Evolutionary conservation across 1,140 invertebrate species (phyloP), one percentile per base, ranked within the genome.

Genomic region (Pollicipes pollicipes): DNA sequence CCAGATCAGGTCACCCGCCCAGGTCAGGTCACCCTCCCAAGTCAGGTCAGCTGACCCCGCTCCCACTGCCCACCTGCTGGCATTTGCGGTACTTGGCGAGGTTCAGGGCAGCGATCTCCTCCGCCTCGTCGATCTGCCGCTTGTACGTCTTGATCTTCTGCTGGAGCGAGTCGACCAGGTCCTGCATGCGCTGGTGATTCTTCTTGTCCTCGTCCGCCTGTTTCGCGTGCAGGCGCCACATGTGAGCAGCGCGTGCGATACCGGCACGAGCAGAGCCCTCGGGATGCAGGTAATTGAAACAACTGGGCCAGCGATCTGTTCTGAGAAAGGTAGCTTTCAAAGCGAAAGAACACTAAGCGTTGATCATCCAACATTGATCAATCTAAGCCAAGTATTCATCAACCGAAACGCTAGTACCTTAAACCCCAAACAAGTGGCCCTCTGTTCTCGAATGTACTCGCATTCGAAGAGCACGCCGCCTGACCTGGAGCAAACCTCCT

Each of bases 101-200:
- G 75, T 85, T 86, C 64, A 84, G 77, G 74, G 83, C 83, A 75
- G 85, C 83, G 72, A 85, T 81, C 76, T 85, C 84, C 76, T 85
- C 85, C 73, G 85, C 83, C 76, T 86, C 84, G 73, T 86, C 85
- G 35, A 86, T 82, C 78, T 85, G 84, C 72, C 83, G 78, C 78
- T 85, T 85, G 79, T 85, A 86, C n/a, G 79, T 79, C 75, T 84
- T 85, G 76, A 86, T 83, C 78, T 87, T 86, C 74, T 81, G 78
- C 77, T 86, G 84, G 1, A 86, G 79, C 76, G 84, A 85, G 74
- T 86, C 85, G 68, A 85, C 82, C 67, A 85, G 78, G 74, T 86
- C 84, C 73, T 84, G 82, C 70, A 84, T 77, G 68, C 82, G 77
- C 80, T 84, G 76, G 84, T 83, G 73, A 76, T 86, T 86, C 76